These are phyloP conservation scores for Apus apus DNA, from an alignment of 2,113 vertebrate species.

Conservation along the genomic window DNA sequence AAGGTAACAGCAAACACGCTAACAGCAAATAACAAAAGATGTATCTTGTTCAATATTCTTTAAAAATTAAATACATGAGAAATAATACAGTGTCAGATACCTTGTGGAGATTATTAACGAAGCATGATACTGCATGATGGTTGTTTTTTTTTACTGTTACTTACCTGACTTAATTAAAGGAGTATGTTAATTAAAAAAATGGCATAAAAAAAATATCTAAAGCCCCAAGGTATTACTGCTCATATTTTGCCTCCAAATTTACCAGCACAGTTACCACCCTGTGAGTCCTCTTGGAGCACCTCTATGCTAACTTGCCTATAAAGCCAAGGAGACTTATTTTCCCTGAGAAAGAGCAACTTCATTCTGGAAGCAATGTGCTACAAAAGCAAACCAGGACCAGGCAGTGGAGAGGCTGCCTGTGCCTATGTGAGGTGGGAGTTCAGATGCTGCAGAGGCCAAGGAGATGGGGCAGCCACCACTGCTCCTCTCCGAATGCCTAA, in stretches of 20 bases:
- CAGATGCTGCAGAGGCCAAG: not conserved
- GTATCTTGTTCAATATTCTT: not conserved
- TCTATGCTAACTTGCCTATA: slow-evolving; percentile 1
- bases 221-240: not conserved
- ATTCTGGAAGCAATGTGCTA: not conserved
- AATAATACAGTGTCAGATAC: not conserved
- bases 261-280: not conserved
- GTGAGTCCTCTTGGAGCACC: not conserved
- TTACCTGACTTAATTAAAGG: not conserved
- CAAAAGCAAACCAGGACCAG: not conserved
- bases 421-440: rapidly evolving
- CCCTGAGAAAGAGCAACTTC: not conserved
- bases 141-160: not conserved
- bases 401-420: rapidly evolving
- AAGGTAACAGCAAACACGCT: not conserved
- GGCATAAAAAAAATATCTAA: not conserved
- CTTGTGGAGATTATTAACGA: not conserved
- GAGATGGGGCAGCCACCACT: not conserved
- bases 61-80: not conserved
- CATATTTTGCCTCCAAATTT: not conserved
- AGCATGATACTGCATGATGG: not conserved
- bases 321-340: not conserved
- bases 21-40: not conserved
- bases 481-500: not conserved
- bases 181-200: not conserved